Base-by-base conservation (phyloP, 2,113 vertebrate genomes). In the Erythrocercus mccallii region DNA sequence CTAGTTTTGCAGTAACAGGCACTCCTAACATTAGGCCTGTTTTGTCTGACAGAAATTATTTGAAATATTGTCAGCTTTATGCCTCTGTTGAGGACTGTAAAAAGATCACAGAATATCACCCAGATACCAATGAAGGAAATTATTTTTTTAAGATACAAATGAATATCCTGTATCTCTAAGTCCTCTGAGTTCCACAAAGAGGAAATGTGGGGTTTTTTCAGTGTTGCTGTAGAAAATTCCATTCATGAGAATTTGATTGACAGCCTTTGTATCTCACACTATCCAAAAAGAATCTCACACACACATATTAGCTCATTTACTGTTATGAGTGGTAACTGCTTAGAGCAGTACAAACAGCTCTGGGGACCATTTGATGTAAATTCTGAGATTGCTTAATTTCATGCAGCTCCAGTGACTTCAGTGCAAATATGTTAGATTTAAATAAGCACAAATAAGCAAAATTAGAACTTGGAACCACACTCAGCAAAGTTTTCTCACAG, bases 221-320 rank as follows among this genome's bases (percentile, higher is more conserved):
- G 15, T 69, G 51, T 60, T 85, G 37, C 50, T 82, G 15, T 80
- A 96, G 80, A 92, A 77, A 90, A 88, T 71, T 86, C 64, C 56
- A 54, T 66, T 91, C 17, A 60, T 74, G 40, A 90, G 47, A 77
- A 71, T 60, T 70, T 60, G 33, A 81, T 16, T 86, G 81, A 60
- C 70, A 79, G 48, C n/a, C 65, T 94, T 57, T 64, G 45, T 91
- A 92, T 82, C 70, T 92, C 89, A 79, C 53, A 64, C 61, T 85
- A 58, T 37, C 37, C 23, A 81, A 73, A 92, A 86, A 57, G 38
- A 87, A 91, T 72, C 66, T 69, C 58, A 48, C 79, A 77, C 82
- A 91, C 62, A 58, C 70, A 76, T 87, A 96, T 85, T 85, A 91
- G 78, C 66, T 88, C 89, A 94, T 87, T 91, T 90, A 86, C 42